Evolutionary conservation across 1,140 invertebrate genomes (phyloP).

Genomic region (Euura lappo): DNA sequence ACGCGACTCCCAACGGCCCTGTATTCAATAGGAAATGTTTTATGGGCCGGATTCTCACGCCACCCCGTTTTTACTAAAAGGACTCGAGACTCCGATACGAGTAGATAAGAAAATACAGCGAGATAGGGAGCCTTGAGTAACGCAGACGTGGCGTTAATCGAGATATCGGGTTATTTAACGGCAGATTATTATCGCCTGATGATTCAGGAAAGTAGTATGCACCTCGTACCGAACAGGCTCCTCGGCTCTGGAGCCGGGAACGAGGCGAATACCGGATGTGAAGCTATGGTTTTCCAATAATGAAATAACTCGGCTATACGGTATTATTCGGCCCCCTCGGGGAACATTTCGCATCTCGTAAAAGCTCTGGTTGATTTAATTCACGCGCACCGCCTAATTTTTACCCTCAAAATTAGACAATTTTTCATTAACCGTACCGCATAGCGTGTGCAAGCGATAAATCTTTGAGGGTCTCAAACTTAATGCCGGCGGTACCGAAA

Average conservation of each 20-base stretch:
- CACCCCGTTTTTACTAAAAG: too few relatives aligned
- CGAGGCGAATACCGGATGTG: neutral
- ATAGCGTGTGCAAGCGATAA: too few relatives aligned
- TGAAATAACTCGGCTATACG: neutral
- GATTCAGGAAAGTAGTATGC: neutral
- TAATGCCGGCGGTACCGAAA: too few relatives aligned
- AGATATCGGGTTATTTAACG: conserved; percentile 2
- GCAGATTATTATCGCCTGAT: neutral
- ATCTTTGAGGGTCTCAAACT: too few relatives aligned
- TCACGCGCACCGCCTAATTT: neutral
- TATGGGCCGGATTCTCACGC: neutral
- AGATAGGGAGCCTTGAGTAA: neutral
- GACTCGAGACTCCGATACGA: too few relatives aligned
- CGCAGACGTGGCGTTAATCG: neutral
- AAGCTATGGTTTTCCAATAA: conserved; percentile 7
- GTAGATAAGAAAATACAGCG: too few relatives aligned
- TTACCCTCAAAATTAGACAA: neutral
- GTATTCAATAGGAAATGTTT: neutral
- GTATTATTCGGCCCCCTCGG: neutral
- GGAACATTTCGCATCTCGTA: neutral
- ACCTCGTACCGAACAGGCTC: neutral
- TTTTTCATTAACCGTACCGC: too few relatives aligned
- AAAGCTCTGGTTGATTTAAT: neutral
- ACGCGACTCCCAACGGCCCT: neutral
- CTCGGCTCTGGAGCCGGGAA: neutral